Conservation (phyloP, 2,113 vertebrate genomes). For the Oophaga pumilio region DNA sequence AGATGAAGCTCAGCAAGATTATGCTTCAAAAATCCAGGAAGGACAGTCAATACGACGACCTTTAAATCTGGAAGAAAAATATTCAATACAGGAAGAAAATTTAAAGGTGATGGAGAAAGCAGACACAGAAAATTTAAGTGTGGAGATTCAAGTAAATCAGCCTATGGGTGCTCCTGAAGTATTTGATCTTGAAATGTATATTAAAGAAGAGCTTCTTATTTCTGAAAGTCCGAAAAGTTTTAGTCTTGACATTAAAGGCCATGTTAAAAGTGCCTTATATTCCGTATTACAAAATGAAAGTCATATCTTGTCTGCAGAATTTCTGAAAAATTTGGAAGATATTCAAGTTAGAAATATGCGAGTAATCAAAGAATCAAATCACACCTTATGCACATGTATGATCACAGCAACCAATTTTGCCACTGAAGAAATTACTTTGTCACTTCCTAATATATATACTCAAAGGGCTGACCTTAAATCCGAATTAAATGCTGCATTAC, state of each 20-base stretch:
- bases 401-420: slow-evolving; percentile 72
- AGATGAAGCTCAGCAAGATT: slow-evolving; percentile 74
- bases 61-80: slow-evolving; percentile 77
- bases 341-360: slow-evolving; percentile 73
- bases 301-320: slow-evolving; percentile 75
- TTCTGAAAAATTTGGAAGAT: slow-evolving; percentile 70
- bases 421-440: slow-evolving; percentile 76
- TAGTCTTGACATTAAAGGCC: slow-evolving; percentile 70
- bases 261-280: slow-evolving; percentile 76
- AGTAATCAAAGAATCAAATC: slow-evolving; percentile 71
- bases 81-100: slow-evolving; percentile 70
- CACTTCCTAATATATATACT: slow-evolving; percentile 76
- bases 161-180: slow-evolving; percentile 67
- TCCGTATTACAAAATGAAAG: slow-evolving; percentile 77
- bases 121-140: slow-evolving; percentile 54
- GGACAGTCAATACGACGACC: slow-evolving; percentile 77
- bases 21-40: slow-evolving; percentile 75
- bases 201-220: slow-evolving; percentile 74
- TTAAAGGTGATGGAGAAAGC: slow-evolving; percentile 60
- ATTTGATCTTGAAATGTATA: slow-evolving; percentile 65
- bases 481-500: slow-evolving; percentile 78
- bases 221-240: slow-evolving; percentile 68
- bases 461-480: slow-evolving; percentile 76
- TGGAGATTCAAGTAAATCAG: slow-evolving; percentile 66
- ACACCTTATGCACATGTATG: slow-evolving; percentile 72